Conservation (phyloP, 1,140 invertebrate species). For the Drosophila chauvacae region DNA sequence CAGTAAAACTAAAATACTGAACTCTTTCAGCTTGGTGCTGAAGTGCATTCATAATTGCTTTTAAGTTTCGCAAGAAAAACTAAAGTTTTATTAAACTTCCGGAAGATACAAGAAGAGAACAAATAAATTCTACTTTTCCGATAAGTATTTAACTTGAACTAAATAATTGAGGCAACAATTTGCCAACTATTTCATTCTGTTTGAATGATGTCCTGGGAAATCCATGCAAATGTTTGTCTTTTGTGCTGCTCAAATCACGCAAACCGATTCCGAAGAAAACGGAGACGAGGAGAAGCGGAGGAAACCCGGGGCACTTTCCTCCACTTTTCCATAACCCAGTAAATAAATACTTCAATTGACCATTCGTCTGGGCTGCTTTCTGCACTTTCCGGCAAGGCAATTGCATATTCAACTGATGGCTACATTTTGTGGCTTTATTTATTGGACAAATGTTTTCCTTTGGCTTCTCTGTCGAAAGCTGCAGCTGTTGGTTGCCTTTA, state of each 20-base stretch:
- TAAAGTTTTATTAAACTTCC: not conserved
- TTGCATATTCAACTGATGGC: constrained; percentile 28
- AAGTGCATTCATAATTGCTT: not conserved
- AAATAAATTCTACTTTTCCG: not conserved
- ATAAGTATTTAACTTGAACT: constrained; percentile 1
- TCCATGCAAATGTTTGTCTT: constrained; percentile 10
- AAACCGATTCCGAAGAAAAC: constrained; percentile 9
- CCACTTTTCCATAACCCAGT: not conserved
- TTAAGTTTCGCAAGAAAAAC: not conserved
- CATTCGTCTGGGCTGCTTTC: constrained; percentile 20
- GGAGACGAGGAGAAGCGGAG: not conserved
- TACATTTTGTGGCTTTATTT: constrained; percentile 51
- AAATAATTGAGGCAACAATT: not conserved
- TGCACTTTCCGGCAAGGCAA: constrained; percentile 32
- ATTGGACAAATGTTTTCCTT: constrained; percentile 51
- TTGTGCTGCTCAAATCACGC: constrained; percentile 18
- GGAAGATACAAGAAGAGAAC: not conserved
- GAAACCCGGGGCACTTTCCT: constrained; percentile 7
- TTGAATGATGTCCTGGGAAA: constrained; percentile 2
- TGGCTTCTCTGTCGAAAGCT: constrained; percentile 28
- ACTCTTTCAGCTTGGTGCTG: not conserved
- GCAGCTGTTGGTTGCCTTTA: constrained; percentile 23
- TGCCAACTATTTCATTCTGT: constrained; percentile 8
- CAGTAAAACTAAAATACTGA: not conserved
- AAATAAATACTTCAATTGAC: constrained; percentile 42